phyloP scores from a whole-genome alignment of 1,140 invertebrate species.

The Venustaconcha ellipsiformis region DNA sequence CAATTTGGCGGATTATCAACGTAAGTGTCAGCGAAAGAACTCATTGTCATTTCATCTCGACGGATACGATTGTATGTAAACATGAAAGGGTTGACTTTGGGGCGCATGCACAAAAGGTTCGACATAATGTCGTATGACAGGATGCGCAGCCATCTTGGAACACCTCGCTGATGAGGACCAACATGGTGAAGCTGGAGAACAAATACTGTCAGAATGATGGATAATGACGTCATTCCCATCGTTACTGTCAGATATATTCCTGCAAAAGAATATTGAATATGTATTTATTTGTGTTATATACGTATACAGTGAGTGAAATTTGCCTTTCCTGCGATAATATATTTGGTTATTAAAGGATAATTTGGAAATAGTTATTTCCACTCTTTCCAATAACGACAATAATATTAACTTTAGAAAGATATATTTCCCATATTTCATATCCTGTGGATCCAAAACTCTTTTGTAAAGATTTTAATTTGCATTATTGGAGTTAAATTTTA shows the following conservation, averaged over 20 bases:
- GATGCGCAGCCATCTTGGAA: conserved; percentile 31
- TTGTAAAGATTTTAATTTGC: too few species aligned
- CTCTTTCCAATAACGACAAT: too few species aligned
- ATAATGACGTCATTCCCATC: conserved; percentile 68
- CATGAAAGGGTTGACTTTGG: conserved; percentile 23
- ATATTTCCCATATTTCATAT: too few species aligned
- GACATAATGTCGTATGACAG: conserved; percentile 32
- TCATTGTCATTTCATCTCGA: conserved; percentile 15
- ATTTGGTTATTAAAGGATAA: too few species aligned
- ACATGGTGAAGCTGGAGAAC: conserved; percentile 40
- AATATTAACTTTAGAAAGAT: too few species aligned
- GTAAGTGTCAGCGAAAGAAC: conserved; percentile 37
- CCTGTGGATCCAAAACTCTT: too few species aligned
- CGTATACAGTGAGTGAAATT: neutral
- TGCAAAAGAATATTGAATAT: conserved; percentile 37
- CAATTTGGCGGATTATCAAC: conserved; percentile 27
- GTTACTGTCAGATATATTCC: conserved; percentile 69
- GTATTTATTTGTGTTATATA: neutral
- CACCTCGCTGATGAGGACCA: conserved; percentile 28
- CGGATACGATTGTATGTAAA: neutral
- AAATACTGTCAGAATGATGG: conserved; percentile 68
- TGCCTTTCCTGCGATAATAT: too few species aligned
- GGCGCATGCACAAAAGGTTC: conserved; percentile 40
- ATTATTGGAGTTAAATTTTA: too few species aligned
- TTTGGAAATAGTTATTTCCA: too few species aligned